Base-by-base conservation (phyloP, 2,888 invertebrate species). In the Deilephila porcellus region DNA sequence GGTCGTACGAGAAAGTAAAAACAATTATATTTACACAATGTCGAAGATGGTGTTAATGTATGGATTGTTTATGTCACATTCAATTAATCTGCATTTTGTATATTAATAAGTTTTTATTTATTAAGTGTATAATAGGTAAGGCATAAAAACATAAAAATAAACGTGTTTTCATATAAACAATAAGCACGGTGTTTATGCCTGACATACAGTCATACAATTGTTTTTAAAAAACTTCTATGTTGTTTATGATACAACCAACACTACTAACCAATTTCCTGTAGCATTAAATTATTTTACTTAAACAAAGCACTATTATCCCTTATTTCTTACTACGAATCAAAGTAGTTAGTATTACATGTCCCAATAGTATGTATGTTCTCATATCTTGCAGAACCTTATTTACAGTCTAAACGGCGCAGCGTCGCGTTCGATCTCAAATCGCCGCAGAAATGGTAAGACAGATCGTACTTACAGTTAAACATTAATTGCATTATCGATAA, bases 1-100 rank as follows among this genome's bases (percentile, higher is more conserved):
- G 91, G 90, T 92, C 89, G 88, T 90, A 90, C 89, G 92, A 92
- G 94, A 94, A 93, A 94, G 93, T 93, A 92, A 92, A 91, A 80
- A 90, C 88, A 88, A 90, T 90, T 91, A 90, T 89, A 90, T 91
- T 89, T 88, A 81, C 84, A 85, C 83, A 83, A 85, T 82, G 80
- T 83, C 83, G 75, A 81, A 81, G n/a, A 71, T 34, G 34, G 67
- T 52, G 25, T 25, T 25, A 20, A 52, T 67, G 17, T 52, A 14
- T 25, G 11, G 25, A 45, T 37, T 37, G 20, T 37, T 45, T 64
- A 11, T 37, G 20, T 45, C 11, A 45, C 37, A 14, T 4, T 20
- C n/a, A 64, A 64, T 45, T 32, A 62, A 62, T 62, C 25, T 19
- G 20, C 20, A 11, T 37, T 45, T 64, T 45, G n/a, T n/a, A 56